Base-by-base conservation (phyloP, 1,140 invertebrate species). In the Camponotus pennsylvanicus region DNA sequence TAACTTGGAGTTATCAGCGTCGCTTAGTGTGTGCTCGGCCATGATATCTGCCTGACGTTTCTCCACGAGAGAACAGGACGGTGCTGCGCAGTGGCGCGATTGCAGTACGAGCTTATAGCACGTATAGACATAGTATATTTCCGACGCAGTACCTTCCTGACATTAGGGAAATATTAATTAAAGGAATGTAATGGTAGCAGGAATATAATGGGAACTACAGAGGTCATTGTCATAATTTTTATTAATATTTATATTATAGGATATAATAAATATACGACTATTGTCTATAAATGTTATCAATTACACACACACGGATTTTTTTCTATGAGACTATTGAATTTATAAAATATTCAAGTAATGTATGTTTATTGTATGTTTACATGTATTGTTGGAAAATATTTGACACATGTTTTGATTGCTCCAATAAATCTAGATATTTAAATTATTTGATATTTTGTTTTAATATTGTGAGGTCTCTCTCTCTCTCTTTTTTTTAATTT, bases 31-130 rank as follows among this genome's bases (percentile, higher is more conserved):
- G 76, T 52, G 75, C 75, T 63, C 77, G 75, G 70, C 67, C 88
- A 79, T 89, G 84, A 70, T 85, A 88, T 79, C 66, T 88, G 69
- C 77, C 52, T 79, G 52, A 71, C 59, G 37, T 52, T 67, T 59
- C 42, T 40, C 42, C 52, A 40, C 32, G 57, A 42, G 73, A 11
- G 66, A 37, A 42, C 49, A 6, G 27, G 57, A 80, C 42, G 32
- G 45, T 40, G 52, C n/a, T 61, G 69, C 69, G 69, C 55, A 73
- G 27, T 34, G 52, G 67, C 67, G 40, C 40, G 67, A 61, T 40
- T 45, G 40, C 11, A 37, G 11, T 4, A 40, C n/a, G 52, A 32
- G 27, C 21, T n/a, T 66, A 37, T 40, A 9, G 27, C 61, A 64
- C 32, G 66, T 69, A 69, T n/a, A 21, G 49, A 52, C 15, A 18